These are phyloP conservation scores for Dolichallabes microphthalmus DNA, from an alignment of 2,113 vertebrate genomes.

Conservation along the genomic window DNA sequence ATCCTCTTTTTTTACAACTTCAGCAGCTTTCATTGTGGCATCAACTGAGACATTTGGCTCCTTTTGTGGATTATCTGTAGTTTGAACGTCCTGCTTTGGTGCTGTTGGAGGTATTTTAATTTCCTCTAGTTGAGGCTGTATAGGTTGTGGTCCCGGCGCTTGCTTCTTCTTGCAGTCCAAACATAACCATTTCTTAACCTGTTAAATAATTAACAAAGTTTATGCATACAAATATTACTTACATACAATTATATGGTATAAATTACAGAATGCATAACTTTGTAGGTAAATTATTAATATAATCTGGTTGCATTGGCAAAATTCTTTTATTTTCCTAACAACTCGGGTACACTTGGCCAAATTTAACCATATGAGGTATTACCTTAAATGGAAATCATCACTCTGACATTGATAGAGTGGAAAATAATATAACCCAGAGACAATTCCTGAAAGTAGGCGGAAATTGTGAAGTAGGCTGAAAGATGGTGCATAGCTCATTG, in stretches of 20 bases:
- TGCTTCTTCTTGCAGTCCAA: slow-evolving; percentile 91
- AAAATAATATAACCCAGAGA: too few species aligned
- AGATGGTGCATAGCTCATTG: too few species aligned
- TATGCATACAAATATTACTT: too few species aligned
- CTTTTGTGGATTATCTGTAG: slow-evolving; percentile 7
- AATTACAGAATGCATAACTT: neutral
- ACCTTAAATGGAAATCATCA: too few species aligned
- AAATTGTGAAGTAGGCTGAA: too few species aligned
- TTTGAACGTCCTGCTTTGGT: slow-evolving; percentile 7
- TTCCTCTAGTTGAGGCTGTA: slow-evolving; percentile 54
- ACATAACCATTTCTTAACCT: slow-evolving; percentile 86
- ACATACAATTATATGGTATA: neutral
- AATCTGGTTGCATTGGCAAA: too few species aligned
- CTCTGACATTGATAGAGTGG: too few species aligned
- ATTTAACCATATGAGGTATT: too few species aligned
- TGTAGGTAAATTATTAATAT: neutral
- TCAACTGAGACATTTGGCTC: neutral
- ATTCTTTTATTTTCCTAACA: too few species aligned
- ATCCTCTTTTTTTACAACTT: slow-evolving; percentile 28
- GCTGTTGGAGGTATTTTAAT: slow-evolving; percentile 29
- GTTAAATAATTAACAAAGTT: slow-evolving; percentile 5
- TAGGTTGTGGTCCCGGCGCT: slow-evolving; percentile 41
- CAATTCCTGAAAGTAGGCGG: too few species aligned
- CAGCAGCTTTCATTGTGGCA: slow-evolving; percentile 44
- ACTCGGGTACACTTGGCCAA: too few species aligned